phyloP scores from a whole-genome alignment of 2,888 invertebrate species.

The Drosophila cracens region DNA sequence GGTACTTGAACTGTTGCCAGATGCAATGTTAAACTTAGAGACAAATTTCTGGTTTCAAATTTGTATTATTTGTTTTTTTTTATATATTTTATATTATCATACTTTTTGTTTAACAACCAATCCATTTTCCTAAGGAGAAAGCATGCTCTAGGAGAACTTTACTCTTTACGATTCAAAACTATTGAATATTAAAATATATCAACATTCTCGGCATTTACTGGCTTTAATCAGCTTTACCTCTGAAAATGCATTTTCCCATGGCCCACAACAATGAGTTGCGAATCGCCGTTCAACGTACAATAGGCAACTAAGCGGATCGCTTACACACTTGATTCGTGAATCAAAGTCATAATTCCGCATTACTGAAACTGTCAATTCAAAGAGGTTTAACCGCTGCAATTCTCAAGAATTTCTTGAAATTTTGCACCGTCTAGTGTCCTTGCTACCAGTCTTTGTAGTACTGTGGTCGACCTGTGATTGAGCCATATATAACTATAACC shows the following conservation, averaged over 20 bases:
- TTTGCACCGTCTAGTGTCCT: slow-evolving; percentile 27
- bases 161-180: not conserved
- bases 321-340: slow-evolving; percentile 56
- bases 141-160: not conserved
- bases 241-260: slow-evolving; percentile 37
- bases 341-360: slow-evolving; percentile 66
- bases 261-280: slow-evolving; percentile 11
- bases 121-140: not conserved
- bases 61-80: not conserved
- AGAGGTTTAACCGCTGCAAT: slow-evolving; percentile 37
- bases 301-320: slow-evolving; percentile 34
- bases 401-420: slow-evolving; percentile 46
- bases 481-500: slow-evolving; percentile 62
- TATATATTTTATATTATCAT: not conserved
- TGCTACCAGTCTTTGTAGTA: slow-evolving; percentile 31
- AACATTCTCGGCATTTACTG: not conserved
- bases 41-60: not conserved
- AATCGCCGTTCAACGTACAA: slow-evolving; percentile 24
- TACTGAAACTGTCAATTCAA: slow-evolving; percentile 38
- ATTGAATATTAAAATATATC: not conserved
- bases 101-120: not conserved
- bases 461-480: slow-evolving; percentile 45
- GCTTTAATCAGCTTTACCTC: slow-evolving; percentile 6
- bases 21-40: not conserved
- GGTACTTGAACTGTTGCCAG: not conserved